These are phyloP conservation scores for Drosophila meridionalis DNA, from an alignment of 2,888 invertebrate genomes.

Conservation along the genomic window DNA sequence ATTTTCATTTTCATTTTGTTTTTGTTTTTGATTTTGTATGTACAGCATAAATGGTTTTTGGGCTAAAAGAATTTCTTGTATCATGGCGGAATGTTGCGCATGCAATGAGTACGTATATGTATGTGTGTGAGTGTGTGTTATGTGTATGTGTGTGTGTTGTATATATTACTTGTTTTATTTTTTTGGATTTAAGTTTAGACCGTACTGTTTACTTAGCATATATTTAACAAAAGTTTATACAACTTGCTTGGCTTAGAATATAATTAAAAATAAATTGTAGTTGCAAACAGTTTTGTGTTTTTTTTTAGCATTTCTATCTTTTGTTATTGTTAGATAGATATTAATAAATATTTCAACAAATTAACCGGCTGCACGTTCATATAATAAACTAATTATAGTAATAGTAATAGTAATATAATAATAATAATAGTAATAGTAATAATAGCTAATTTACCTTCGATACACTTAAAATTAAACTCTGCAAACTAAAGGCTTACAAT, in stretches of 20 bases:
- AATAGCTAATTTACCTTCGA: conserved; percentile 57
- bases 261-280: conserved; percentile 60
- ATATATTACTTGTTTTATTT: conserved; percentile 34
- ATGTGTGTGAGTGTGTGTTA: conserved; percentile 8
- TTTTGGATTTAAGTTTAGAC: conserved; percentile 43
- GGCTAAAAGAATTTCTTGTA: conserved; percentile 22
- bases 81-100: conserved; percentile 76
- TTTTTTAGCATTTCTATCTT: conserved; percentile 2
- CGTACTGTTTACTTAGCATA: conserved; percentile 62
- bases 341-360: conserved; percentile 78
- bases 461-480: conserved; percentile 59
- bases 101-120: conserved; percentile 43
- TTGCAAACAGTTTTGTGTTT: conserved; percentile 7
- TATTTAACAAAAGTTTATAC: conserved; percentile 76
- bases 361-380: conserved; percentile 58
- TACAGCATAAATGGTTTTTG: conserved; percentile 56
- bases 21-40: conserved; percentile 42
- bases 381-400: conserved; percentile 63
- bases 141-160: conserved; percentile 16
- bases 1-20: conserved; percentile 17
- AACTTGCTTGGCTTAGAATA: conserved; percentile 66
- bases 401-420: conserved; percentile 46
- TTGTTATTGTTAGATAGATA: conserved; percentile 37
- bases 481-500: conserved; percentile 60
- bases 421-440: conserved; percentile 54